Percentiles rank a stretch among this genome's conserved stretches.
Conservation (phyloP, 2,113 vertebrate species). For the Aegithalos caudatus region DNA sequence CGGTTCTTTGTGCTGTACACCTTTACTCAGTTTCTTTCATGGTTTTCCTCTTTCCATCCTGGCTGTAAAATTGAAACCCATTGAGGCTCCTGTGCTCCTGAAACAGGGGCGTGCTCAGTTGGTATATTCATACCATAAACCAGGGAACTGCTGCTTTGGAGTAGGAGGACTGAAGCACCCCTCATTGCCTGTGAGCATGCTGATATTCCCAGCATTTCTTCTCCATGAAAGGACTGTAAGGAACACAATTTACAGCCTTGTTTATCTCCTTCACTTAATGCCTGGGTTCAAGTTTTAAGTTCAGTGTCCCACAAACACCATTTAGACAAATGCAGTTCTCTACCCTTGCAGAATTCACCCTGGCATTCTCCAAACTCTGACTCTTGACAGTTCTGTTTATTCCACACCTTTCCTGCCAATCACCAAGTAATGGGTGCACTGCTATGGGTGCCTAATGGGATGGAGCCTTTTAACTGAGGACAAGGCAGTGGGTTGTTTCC, state of each 20-base stretch:
- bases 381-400: background rate
- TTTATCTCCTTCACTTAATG: background rate
- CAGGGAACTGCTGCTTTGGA: background rate
- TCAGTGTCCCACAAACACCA: background rate
- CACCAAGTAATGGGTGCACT: background rate
- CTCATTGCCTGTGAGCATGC: background rate
- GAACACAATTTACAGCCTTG: background rate
- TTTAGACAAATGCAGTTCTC: background rate
- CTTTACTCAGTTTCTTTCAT: background rate
- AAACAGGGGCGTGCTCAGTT: background rate
- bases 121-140: background rate
- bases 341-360: background rate
- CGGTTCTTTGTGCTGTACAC: background rate
- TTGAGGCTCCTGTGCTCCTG: background rate
- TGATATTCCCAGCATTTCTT: background rate
- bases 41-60: background rate
- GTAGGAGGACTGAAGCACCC: background rate
- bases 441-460: background rate
- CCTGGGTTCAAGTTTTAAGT: background rate
- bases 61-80: background rate
- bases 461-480: background rate
- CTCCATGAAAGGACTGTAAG: background rate
- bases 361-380: background rate
- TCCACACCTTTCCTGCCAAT: background rate
- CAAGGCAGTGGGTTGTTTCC: background rate